Percentiles rank a stretch among this genome's conserved stretches.
phyloP scores from a whole-genome alignment of 2,113 vertebrate genomes.

The Bubo blakistoni region DNA sequence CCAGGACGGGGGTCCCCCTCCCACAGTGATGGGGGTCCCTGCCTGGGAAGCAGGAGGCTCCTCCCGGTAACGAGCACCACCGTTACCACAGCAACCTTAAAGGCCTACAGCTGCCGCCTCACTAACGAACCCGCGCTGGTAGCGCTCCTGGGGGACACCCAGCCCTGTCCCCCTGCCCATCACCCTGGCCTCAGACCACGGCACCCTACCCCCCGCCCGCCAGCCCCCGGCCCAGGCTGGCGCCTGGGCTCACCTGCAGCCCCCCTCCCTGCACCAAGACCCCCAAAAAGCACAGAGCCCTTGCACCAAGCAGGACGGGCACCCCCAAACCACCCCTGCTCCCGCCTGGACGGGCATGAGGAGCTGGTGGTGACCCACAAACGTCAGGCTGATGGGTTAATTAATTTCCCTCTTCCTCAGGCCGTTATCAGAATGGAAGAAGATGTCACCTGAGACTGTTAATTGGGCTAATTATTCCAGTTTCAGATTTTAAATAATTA shows the following conservation, averaged over 20 bases:
- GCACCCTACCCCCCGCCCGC: too few relatives aligned
- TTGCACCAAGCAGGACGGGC: rapidly evolving
- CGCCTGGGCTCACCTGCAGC: neutral
- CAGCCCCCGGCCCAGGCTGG: rapidly evolving
- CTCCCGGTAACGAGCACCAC: neutral
- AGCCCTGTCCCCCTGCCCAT: neutral
- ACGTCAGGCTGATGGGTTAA: slow-evolving; percentile 48
- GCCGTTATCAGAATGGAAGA: slow-evolving; percentile 36
- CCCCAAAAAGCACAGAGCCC: neutral
- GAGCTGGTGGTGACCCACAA: neutral
- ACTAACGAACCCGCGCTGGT: neutral
- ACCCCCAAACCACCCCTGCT: neutral
- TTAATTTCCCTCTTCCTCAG: slow-evolving; percentile 40
- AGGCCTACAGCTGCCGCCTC: neutral
- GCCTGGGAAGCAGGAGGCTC: slow-evolving; percentile 26
- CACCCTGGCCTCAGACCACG: rapidly evolving
- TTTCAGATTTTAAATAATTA: slow-evolving; percentile 59
- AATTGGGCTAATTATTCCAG: slow-evolving; percentile 63
- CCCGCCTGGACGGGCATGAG: rapidly evolving
- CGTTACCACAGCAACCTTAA: slow-evolving; percentile 66
- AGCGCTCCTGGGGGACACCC: rapidly evolving
- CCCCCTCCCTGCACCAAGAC: neutral
- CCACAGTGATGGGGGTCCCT: neutral
- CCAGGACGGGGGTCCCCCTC: neutral
- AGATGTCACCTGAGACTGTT: slow-evolving; percentile 58